Evolutionary conservation across 2,888 invertebrate genomes (phyloP).

Genomic region (Lapara coniferarum): DNA sequence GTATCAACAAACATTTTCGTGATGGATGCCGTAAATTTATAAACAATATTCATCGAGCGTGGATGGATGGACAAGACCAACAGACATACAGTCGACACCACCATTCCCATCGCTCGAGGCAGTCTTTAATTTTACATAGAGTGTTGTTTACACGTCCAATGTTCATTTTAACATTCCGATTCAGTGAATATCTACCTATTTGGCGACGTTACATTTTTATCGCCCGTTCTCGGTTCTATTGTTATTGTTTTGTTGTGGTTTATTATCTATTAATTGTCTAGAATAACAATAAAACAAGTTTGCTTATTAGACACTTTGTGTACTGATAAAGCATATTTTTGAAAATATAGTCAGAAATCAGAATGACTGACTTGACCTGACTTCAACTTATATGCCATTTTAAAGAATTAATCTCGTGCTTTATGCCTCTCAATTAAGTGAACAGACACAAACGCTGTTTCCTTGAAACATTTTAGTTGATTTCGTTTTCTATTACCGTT

Average conservation of each 20-base stretch:
- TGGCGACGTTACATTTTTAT: constrained; percentile 44
- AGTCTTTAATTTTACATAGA: constrained; percentile 69
- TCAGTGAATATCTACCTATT: constrained; percentile 50
- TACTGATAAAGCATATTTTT: no score
- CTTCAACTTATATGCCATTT: no score
- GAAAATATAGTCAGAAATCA: no score
- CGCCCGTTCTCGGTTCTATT: constrained; percentile 1
- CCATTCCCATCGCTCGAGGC: constrained; percentile 51
- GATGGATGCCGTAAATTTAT: constrained; percentile 70
- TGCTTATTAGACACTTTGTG: no score
- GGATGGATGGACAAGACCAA: constrained; percentile 48
- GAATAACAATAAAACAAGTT: background rate
- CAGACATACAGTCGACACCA: constrained; percentile 36
- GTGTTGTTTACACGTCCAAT: constrained; percentile 56
- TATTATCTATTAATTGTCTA: background rate
- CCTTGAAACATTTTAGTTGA: no score
- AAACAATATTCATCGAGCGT: constrained; percentile 64
- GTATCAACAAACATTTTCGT: constrained; percentile 63
- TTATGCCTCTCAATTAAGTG: no score
- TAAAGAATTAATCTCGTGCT: no score
- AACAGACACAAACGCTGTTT: no score
- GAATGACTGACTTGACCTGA: no score
- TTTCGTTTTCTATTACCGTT: no score
- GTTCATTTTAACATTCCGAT: constrained; percentile 49
- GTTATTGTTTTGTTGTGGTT: background rate